Evolutionary conservation across 2,113 vertebrate species (phyloP), one percentile per base, ranked within the genome.

Genomic region (rat (Rattus norvegicus)): DNA sequence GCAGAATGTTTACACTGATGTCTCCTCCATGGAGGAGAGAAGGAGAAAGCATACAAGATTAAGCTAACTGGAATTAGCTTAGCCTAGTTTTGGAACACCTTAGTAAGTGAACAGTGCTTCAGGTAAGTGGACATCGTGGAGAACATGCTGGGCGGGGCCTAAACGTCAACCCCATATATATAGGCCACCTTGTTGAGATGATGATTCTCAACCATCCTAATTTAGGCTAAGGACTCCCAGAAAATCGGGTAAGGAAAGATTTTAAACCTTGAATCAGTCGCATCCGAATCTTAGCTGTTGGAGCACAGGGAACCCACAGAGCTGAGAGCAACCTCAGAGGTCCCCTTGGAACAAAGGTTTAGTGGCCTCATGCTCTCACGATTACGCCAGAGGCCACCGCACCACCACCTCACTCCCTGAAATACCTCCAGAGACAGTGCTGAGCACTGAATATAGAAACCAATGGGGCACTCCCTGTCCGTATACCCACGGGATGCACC

Each of bases 51-150:
- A 94, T 49, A 56, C 56, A 83, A 67, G 91, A 90, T 75, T 81
- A 59, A 1, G n/a, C n/a, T n/a, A 16, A 72, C 7, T 56, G 33
- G 61, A 80, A 87, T 20, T 52, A 73, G 91, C 14, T 30, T 92
- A 87, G 88, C 52, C 47, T 85, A 39, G 52, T 90, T 88, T 75
- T 17, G 9, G 65, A 95, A 86, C 72, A 63, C 20, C 6, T 73
- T 88, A 16, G 54, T 95, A 93, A 93, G 88, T 85, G 90, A 61
- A 72, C 28, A 4, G 61, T 54, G 47, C 76, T 86, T 92, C 28
- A 5, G 5, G 33, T 90, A 90, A 59, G 49, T 88, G n/a, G 28
- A 59, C 13, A 93, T 3, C 3, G 43, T 0, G 28, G 2, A 76
- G 33, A 89, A 77, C 19, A 63, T 30, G 10, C 30, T 61, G 6